Percentiles rank a stretch among this genome's conserved stretches.
Evolutionary conservation across 2,888 invertebrate genomes (phyloP).

Genomic region (Eupithecia centaureata): DNA sequence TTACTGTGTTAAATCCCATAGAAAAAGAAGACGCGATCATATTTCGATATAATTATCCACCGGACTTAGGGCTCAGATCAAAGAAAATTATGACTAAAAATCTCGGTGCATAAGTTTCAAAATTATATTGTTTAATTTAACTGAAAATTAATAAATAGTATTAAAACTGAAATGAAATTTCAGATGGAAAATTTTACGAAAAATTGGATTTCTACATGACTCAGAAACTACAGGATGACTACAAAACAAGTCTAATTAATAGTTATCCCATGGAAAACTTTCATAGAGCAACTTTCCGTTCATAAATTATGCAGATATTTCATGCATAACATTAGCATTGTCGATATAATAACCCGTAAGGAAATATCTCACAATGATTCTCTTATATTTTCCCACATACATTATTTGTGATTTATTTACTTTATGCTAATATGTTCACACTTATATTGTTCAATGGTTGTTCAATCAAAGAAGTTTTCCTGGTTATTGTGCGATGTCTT

Average conservation of each 20-base stretch:
- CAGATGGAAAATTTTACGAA: too few relatives aligned
- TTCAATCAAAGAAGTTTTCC: background rate
- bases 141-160: too few relatives aligned
- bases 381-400: conserved; percentile 2
- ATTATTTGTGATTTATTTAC: conserved; percentile 4
- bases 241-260: background rate
- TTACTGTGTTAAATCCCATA: too few relatives aligned
- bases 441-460: background rate
- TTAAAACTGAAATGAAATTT: too few relatives aligned
- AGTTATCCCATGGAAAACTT: conserved; percentile 4
- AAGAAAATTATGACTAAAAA: too few relatives aligned
- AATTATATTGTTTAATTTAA: too few relatives aligned
- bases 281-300: conserved; percentile 12
- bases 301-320: conserved; percentile 13
- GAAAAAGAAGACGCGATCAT: too few relatives aligned
- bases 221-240: too few relatives aligned
- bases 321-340: conserved; percentile 31
- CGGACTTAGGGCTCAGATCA: too few relatives aligned
- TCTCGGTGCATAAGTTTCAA: too few relatives aligned
- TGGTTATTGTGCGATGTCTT: background rate
- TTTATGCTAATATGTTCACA: conserved; percentile 1
- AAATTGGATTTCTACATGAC: too few relatives aligned
- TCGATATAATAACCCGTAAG: conserved; percentile 16
- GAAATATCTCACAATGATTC: conserved; percentile 4
- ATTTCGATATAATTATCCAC: too few relatives aligned